Conservation (phyloP, 2,888 invertebrate genomes). For the Folsomia manolachei region DNA sequence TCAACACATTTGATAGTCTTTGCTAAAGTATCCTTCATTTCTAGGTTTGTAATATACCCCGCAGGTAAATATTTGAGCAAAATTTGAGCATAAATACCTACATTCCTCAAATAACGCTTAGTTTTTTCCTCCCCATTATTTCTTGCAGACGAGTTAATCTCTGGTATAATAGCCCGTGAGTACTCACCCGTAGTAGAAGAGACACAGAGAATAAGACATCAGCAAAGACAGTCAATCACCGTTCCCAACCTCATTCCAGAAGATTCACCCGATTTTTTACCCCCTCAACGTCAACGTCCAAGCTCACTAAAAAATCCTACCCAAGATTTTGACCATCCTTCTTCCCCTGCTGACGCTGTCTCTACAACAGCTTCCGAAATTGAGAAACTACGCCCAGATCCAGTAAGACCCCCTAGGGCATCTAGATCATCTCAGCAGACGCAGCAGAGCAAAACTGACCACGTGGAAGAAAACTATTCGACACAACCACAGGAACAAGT, state of each 20-base stretch:
- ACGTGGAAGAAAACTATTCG: neutral
- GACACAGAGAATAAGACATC: constrained; percentile 18
- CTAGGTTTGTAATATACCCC: constrained; percentile 46
- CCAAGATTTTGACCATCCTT: too few species aligned
- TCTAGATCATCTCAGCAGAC: constrained; percentile 5
- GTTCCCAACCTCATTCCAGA: constrained; percentile 4
- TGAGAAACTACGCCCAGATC: constrained; percentile 13
- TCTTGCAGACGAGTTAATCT: constrained; percentile 50
- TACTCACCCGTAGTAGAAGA: constrained; percentile 28
- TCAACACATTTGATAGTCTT: too few species aligned
- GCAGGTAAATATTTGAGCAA: too few species aligned
- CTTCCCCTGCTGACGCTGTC: neutral
- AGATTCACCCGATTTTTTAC: neutral
- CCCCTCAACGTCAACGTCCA: neutral
- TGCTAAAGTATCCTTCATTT: too few species aligned
- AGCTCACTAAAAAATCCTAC: neutral
- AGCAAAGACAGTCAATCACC: constrained; percentile 7
- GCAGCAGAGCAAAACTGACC: neutral
- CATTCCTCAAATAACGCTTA: too few species aligned
- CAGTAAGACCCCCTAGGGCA: constrained; percentile 18
- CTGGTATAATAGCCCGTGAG: constrained; percentile 45
- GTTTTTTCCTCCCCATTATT: too few species aligned
- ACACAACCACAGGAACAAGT: neutral
- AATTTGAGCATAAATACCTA: too few species aligned
- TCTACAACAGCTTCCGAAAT: constrained; percentile 5